phyloP scores from a whole-genome alignment of 2,888 invertebrate species.

The Scrobipalpa atriplicella region DNA sequence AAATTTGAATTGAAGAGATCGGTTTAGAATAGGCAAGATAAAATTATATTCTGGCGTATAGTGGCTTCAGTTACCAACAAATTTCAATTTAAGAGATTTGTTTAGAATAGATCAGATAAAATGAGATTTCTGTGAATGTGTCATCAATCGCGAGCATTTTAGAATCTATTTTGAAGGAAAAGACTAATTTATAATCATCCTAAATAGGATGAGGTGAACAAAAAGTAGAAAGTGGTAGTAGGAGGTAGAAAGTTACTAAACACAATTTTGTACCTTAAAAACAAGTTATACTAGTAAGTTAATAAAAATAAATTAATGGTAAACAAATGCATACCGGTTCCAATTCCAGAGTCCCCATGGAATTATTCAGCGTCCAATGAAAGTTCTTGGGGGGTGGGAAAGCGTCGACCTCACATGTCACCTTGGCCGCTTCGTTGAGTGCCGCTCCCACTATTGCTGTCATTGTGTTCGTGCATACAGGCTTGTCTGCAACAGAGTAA shows the following conservation, averaged over 20 bases:
- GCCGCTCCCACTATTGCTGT: conserved; percentile 93
- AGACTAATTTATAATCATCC: too few relatives aligned
- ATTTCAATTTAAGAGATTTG: not conserved
- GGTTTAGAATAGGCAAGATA: too few relatives aligned
- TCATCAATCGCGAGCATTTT: too few relatives aligned
- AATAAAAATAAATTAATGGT: not conserved
- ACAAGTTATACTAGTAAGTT: not conserved
- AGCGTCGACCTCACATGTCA: conserved; percentile 92
- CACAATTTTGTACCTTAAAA: too few relatives aligned
- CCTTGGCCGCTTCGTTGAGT: conserved; percentile 89
- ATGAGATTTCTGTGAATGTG: too few relatives aligned
- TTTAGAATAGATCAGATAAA: too few relatives aligned
- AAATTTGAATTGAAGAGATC: not conserved
- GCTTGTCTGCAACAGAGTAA: conserved; percentile 86
- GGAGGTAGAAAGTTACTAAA: too few relatives aligned
- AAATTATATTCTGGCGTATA: not conserved
- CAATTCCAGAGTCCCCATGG: conserved; percentile 90
- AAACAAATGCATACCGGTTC: conserved; percentile 63
- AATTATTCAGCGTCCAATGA: conserved; percentile 95
- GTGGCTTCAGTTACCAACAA: not conserved
- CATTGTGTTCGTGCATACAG: conserved; percentile 88
- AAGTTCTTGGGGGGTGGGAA: conserved; percentile 92
- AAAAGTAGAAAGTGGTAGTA: too few relatives aligned
- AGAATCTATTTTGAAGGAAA: too few relatives aligned
- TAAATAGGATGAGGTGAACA: too few relatives aligned